A percentile compares a stretch with the other conserved stretches of the same genome.
Evolutionary conservation across 2,797 vertebrate species (phyloP).

Genomic region (Phoebastria nigripes): DNA sequence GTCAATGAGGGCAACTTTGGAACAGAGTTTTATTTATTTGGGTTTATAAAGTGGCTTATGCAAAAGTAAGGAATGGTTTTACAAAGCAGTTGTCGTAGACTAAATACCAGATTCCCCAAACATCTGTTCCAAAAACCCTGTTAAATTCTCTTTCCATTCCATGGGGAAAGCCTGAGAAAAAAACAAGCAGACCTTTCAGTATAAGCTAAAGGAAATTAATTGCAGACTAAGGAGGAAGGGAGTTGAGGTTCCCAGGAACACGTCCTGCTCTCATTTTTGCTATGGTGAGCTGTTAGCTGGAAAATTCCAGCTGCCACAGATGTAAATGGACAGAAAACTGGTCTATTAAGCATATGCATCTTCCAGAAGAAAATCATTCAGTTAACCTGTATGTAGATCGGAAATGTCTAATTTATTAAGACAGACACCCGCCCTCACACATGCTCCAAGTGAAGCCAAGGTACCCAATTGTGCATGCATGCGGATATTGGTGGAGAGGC

Average conservation of each 20-base stretch:
- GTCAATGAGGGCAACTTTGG: not conserved
- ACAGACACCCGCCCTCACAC: not conserved
- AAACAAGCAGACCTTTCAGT: conserved; percentile 33
- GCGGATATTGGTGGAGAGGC: not conserved
- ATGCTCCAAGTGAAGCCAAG: not conserved
- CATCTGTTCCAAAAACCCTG: conserved; percentile 42
- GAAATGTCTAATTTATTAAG: not conserved
- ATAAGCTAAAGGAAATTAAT: conserved; percentile 41
- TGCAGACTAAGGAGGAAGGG: conserved; percentile 20
- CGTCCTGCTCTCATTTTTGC: not conserved
- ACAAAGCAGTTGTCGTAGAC: conserved; percentile 14
- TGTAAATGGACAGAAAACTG: not conserved
- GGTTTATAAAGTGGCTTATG: not conserved
- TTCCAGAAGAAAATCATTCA: not conserved
- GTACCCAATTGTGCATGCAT: fast-evolving
- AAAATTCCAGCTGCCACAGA: conserved; percentile 27
- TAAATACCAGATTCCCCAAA: conserved; percentile 48
- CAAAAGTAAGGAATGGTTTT: conserved; percentile 21
- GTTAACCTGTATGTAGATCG: not conserved
- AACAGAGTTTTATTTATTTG: conserved; percentile 31
- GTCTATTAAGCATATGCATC: not conserved
- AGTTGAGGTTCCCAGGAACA: conserved; percentile 23
- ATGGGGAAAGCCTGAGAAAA: not conserved
- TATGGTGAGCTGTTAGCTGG: not conserved
- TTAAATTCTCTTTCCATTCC: conserved; percentile 39